These are phyloP conservation scores for Cryptoblepharus egeriae DNA, from an alignment of 2,797 vertebrate genomes.

Conservation along the genomic window DNA sequence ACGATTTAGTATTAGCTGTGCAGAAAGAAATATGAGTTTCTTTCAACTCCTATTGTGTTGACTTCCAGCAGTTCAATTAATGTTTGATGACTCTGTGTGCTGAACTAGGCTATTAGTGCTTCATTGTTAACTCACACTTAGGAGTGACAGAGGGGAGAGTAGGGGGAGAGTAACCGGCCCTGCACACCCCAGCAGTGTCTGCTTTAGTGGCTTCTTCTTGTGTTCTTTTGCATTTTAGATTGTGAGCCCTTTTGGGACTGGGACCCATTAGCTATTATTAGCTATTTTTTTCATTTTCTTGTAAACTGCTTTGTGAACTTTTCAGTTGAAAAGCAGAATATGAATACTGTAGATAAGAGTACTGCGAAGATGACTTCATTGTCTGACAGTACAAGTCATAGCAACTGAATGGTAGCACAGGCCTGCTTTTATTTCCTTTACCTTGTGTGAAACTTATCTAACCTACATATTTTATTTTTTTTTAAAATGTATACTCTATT, in stretches of 20 bases:
- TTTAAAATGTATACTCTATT: neutral
- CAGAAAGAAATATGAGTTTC: too few relatives aligned
- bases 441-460: neutral
- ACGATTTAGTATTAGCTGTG: neutral
- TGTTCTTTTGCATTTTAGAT: too few relatives aligned
- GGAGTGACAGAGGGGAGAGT: too few relatives aligned
- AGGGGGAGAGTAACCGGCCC: too few relatives aligned
- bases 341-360: too few relatives aligned
- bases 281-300: too few relatives aligned
- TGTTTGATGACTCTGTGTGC: neutral
- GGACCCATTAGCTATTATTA: too few relatives aligned
- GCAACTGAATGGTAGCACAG: neutral
- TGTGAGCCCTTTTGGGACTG: too few relatives aligned
- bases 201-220: too few relatives aligned
- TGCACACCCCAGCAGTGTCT: too few relatives aligned
- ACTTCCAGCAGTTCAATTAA: neutral
- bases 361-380: neutral
- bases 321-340: too few relatives aligned
- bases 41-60: neutral
- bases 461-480: neutral
- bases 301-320: too few relatives aligned
- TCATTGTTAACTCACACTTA: neutral
- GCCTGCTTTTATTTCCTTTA: neutral
- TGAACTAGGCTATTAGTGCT: neutral
- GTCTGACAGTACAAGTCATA: neutral